Evolutionary conservation across 1,140 invertebrate genomes (phyloP), one percentile per base, ranked within the genome.

Genomic region (Diabrotica undecimpunctata): DNA sequence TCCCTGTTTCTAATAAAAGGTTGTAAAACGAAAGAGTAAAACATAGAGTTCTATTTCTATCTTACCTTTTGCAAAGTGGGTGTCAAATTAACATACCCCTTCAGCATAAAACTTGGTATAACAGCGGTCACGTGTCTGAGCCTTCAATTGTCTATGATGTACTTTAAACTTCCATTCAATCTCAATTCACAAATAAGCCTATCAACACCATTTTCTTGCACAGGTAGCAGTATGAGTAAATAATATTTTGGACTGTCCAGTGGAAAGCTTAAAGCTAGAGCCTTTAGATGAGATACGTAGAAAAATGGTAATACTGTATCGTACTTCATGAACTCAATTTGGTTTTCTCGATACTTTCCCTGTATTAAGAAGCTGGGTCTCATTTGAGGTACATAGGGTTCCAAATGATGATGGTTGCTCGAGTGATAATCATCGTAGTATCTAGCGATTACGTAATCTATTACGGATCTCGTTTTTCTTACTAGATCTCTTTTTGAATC

Each of bases 31-130:
- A n/a, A 25, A 25, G 4, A 2, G 25, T 25, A 25, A 25, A 1
- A 25, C 4, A 25, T 50, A 2, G 46, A 50, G n/a, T 5, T 66
- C 12, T 8, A 50, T 12, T 50, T 12, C n/a, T 9, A 14, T 10
- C 13, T 83, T 80, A 92, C 90, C 84, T 88, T 87, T 79, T 91
- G 88, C 54, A 93, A 79, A 77, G 89, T 87, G 56, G 88, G 85
- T 13, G 90, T 92, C 53, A 93, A 79, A 53, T 86, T 87, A 57
- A 92, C 86, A 70, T 89, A 90, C 54, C 90, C 90, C 64, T 89
- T 86, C 2, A 92, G 80, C 75, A 84, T 88, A 74, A 93, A 92
- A 67, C 88, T 88, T 0, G 91, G 91, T 66, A 93, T 88, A 6
- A 86, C 85, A 0, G 89, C 89, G 67, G 84, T 84, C 5, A 92